These are phyloP conservation scores for Cynaeus angustus DNA, from an alignment of 2,888 invertebrate species.

Conservation along the genomic window DNA sequence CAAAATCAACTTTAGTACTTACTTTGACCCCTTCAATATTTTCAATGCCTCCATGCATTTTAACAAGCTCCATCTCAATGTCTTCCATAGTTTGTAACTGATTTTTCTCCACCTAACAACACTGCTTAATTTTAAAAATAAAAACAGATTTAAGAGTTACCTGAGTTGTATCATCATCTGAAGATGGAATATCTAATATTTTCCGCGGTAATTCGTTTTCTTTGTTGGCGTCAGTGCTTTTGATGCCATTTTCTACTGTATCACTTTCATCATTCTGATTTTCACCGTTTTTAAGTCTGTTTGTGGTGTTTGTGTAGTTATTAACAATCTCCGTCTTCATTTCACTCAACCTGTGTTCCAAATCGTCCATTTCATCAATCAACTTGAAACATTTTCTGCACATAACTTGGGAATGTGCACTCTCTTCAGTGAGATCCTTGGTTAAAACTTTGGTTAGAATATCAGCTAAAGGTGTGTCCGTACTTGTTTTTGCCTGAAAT, in stretches of 20 bases:
- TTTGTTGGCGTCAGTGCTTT: conserved; percentile 50
- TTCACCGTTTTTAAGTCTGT: conserved; percentile 63
- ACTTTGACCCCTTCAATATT: conserved; percentile 46
- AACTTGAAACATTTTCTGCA: conserved; percentile 82
- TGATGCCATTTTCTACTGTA: conserved; percentile 16
- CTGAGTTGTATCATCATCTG: conserved; percentile 64
- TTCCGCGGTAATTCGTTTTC: conserved; percentile 65
- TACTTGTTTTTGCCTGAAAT: conserved; percentile 62
- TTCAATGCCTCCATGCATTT: conserved; percentile 64
- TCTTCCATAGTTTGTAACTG: conserved; percentile 65
- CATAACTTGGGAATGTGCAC: conserved; percentile 74
- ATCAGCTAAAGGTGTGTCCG: conserved; percentile 63
- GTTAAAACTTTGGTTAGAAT: conserved; percentile 72
- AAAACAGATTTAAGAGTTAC: background rate
- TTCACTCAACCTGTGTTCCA: conserved; percentile 73
- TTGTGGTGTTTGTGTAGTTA: conserved; percentile 68
- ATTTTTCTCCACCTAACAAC: conserved; percentile 36
- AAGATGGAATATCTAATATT: conserved; percentile 69
- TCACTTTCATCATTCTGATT: conserved; percentile 39
- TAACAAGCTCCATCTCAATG: conserved; percentile 68
- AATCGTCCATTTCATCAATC: conserved; percentile 77
- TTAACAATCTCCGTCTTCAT: conserved; percentile 73
- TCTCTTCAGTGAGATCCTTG: conserved; percentile 72
- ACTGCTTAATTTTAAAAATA: background rate
- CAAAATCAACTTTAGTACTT: conserved; percentile 30